Evolutionary conservation across 2,888 invertebrate genomes (phyloP).

Genomic region (Tachina fera): DNA sequence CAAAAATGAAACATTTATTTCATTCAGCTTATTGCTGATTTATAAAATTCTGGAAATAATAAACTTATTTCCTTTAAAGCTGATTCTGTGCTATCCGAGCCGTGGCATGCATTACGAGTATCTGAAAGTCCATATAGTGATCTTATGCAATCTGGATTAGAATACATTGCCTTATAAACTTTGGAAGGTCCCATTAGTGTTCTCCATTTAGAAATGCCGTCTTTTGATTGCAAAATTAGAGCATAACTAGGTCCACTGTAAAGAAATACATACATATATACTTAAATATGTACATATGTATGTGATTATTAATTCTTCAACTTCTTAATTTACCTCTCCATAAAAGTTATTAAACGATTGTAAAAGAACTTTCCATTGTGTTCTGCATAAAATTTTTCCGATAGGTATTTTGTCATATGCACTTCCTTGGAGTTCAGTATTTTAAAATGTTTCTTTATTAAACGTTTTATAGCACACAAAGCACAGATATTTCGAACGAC

Average conservation of each 20-base stretch:
- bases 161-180: slow-evolving; percentile 90
- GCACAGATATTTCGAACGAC: slow-evolving; percentile 90
- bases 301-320: not conserved
- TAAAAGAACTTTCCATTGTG: slow-evolving; percentile 93
- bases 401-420: slow-evolving; percentile 85
- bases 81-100: slow-evolving; percentile 91
- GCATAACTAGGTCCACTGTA: slow-evolving; percentile 92
- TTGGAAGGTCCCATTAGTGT: slow-evolving; percentile 95
- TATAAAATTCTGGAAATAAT: slow-evolving; percentile 91
- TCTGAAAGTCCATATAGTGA: slow-evolving; percentile 95
- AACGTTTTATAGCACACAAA: slow-evolving; percentile 86
- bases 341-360: slow-evolving; percentile 91
- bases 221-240: slow-evolving; percentile 89
- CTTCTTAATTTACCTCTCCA: slow-evolving; percentile 86
- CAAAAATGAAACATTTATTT: not conserved
- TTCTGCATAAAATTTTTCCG: slow-evolving; percentile 91
- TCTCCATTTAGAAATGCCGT: slow-evolving; percentile 93
- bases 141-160: slow-evolving; percentile 90
- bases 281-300: too few relatives aligned
- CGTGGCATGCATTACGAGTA: slow-evolving; percentile 97
- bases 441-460: slow-evolving; percentile 89
- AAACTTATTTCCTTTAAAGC: slow-evolving; percentile 90
- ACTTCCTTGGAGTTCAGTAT: slow-evolving; percentile 88
- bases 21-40: slow-evolving; percentile 22
- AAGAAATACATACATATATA: not conserved